Conservation (phyloP, 2,888 invertebrate genomes). For the Drosophila birchii region DNA sequence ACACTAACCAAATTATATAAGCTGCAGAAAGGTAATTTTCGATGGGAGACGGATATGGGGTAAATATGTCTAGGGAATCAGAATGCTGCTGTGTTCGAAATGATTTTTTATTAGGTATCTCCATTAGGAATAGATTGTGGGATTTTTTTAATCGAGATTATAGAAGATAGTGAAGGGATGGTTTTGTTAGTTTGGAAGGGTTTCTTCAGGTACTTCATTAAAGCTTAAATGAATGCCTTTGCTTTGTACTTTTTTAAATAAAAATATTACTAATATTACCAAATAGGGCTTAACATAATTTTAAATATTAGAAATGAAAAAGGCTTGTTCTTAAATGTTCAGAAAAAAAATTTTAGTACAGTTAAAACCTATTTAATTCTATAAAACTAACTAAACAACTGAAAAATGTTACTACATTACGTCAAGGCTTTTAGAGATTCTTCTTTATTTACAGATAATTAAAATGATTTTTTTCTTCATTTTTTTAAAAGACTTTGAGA, state of each 20-base stretch:
- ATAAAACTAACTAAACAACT: too few relatives aligned
- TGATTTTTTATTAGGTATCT: neutral
- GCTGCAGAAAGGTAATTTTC: conserved; percentile 39
- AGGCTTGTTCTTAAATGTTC: neutral
- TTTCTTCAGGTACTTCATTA: neutral
- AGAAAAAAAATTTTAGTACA: neutral
- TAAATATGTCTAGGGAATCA: conserved; percentile 13
- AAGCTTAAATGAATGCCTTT: neutral
- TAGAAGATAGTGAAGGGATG: neutral
- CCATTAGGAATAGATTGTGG: neutral
- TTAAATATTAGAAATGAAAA: neutral
- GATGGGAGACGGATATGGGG: conserved; percentile 14
- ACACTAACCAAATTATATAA: conserved; percentile 46
- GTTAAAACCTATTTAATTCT: too few relatives aligned
- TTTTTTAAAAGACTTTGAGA: too few relatives aligned
- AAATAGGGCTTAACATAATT: neutral
- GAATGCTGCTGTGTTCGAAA: neutral
- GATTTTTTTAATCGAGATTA: too few relatives aligned
- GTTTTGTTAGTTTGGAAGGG: too few relatives aligned
- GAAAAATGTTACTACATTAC: too few relatives aligned
- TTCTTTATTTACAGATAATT: too few relatives aligned
- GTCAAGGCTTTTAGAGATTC: too few relatives aligned
- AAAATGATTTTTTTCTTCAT: too few relatives aligned
- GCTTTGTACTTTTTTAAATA: too few relatives aligned
- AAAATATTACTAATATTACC: too few relatives aligned